These are phyloP conservation scores for Pelodiscus sinensis DNA, from an alignment of 2,113 vertebrate species.

Conservation along the genomic window DNA sequence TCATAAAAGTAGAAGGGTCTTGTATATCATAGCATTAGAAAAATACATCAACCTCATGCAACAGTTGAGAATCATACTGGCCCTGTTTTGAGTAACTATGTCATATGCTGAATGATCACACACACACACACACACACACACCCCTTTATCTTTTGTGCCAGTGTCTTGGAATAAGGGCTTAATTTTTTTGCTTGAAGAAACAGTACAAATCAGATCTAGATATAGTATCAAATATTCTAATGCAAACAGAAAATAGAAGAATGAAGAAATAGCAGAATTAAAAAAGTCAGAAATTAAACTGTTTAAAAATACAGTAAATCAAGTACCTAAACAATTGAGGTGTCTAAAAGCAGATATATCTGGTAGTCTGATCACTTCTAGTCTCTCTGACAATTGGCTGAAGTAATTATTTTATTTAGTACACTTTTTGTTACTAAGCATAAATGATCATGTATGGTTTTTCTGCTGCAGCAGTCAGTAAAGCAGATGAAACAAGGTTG, in stretches of 20 bases:
- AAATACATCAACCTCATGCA: background rate
- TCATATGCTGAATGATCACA: background rate
- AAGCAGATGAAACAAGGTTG: conserved; percentile 6
- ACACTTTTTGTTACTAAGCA: background rate
- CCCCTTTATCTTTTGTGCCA: background rate
- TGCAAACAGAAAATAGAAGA: fast-evolving
- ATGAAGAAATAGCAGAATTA: background rate
- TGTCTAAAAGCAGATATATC: background rate
- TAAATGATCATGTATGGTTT: conserved; percentile 5
- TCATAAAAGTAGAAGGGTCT: background rate
- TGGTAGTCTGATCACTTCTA: fast-evolving
- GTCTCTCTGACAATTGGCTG: background rate
- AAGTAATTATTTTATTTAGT: background rate
- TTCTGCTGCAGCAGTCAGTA: conserved; percentile 18
- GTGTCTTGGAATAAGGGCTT: background rate
- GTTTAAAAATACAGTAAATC: fast-evolving
- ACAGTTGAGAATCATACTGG: background rate
- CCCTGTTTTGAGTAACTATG: background rate
- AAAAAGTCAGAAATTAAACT: background rate
- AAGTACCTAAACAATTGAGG: fast-evolving
- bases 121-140: background rate
- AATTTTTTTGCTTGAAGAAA: background rate
- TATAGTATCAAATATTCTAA: background rate
- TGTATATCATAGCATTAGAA: background rate
- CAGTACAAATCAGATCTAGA: background rate